A percentile compares a stretch with the other conserved stretches of the same genome.
phyloP scores from a whole-genome alignment of 2,888 invertebrate species.

The Glaucopsyche alexis region DNA sequence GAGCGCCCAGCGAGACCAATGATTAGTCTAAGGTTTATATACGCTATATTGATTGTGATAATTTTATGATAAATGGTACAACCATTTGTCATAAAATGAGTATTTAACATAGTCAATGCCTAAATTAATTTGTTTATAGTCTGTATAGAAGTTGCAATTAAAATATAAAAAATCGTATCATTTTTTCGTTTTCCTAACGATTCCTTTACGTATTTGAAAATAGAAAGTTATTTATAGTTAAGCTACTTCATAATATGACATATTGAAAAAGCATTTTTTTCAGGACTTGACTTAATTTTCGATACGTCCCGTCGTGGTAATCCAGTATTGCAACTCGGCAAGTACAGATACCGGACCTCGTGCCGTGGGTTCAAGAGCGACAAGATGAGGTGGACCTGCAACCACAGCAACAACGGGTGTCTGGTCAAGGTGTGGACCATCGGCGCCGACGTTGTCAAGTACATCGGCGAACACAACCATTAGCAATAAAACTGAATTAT shows the following conservation, averaged over 20 bases:
- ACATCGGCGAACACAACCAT: conserved; percentile 42
- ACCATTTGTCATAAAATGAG: too few relatives aligned
- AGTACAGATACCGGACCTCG: conserved; percentile 43
- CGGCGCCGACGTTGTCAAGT: conserved; percentile 40
- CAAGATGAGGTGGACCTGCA: conserved; percentile 44
- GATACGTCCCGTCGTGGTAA: conserved; percentile 44
- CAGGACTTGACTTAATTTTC: conserved; percentile 39
- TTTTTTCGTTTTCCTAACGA: too few relatives aligned
- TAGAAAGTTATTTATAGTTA: not conserved
- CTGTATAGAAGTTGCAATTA: too few relatives aligned
- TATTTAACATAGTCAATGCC: too few relatives aligned
- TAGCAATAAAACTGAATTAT: not conserved
- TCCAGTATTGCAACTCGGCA: conserved; percentile 44
- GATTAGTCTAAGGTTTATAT: too few relatives aligned
- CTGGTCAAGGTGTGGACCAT: conserved; percentile 42
- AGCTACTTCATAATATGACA: not conserved
- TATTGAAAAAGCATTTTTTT: conserved; percentile 5
- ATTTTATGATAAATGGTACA: too few relatives aligned
- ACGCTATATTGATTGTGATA: too few relatives aligned
- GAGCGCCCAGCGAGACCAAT: too few relatives aligned
- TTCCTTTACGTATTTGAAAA: not conserved
- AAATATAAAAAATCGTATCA: too few relatives aligned
- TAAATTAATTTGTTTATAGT: too few relatives aligned
- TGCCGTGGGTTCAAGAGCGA: conserved; percentile 32
- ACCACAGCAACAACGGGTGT: conserved; percentile 42